phyloP scores from a whole-genome alignment of 2,113 vertebrate genomes.

The Gulo gulo region DNA sequence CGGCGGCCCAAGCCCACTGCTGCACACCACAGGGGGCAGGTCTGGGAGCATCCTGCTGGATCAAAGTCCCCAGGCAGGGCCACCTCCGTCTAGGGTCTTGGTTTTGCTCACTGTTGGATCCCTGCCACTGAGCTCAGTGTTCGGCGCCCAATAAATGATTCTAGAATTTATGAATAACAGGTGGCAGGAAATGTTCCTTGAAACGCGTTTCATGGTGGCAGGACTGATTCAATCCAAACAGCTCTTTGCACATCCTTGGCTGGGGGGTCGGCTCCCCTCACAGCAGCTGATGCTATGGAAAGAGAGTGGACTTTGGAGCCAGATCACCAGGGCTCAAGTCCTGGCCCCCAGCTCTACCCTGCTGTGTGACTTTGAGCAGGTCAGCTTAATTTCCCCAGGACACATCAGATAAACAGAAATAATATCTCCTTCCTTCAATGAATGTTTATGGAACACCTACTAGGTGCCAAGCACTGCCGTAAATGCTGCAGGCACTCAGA shows the following conservation, averaged over 20 bases:
- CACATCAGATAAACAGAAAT: background rate
- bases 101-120: background rate
- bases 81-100: background rate
- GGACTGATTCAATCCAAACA: background rate
- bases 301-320: background rate
- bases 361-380: background rate
- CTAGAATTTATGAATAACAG: conserved; percentile 66
- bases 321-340: background rate
- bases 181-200: conserved; percentile 56
- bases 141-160: background rate
- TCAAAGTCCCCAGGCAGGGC: background rate
- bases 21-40: background rate
- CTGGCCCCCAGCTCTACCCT: background rate
- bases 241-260: background rate
- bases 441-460: background rate
- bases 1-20: background rate
- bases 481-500: background rate
- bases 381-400: background rate
- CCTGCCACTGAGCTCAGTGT: background rate
- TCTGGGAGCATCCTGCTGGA: background rate
- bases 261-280: no score
- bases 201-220: background rate
- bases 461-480: background rate
- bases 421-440: background rate
- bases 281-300: background rate